A percentile compares a stretch with the other conserved stretches of the same genome.
phyloP scores from a whole-genome alignment of 2,888 invertebrate genomes.

The Eulithis testata region DNA sequence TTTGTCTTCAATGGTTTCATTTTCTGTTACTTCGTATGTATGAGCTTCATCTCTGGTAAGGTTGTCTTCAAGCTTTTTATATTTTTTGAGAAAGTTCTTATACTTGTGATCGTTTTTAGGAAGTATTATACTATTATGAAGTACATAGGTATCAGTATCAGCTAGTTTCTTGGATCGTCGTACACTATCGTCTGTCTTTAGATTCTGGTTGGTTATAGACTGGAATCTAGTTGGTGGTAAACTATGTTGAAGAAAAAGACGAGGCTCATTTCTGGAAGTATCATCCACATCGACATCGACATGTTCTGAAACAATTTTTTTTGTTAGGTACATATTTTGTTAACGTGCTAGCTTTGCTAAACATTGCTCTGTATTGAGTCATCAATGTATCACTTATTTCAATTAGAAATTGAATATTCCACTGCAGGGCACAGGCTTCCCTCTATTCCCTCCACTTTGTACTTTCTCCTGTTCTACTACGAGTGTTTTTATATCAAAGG shows the following conservation, averaged over 20 bases:
- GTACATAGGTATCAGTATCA: conserved; percentile 4
- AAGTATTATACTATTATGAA: not conserved
- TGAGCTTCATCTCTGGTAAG: conserved; percentile 12
- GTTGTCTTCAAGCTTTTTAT: conserved; percentile 8
- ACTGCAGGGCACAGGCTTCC: too few relatives aligned
- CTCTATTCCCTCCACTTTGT: too few relatives aligned
- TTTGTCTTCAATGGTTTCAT: conserved; percentile 31
- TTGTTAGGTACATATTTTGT: too few relatives aligned
- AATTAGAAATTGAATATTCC: too few relatives aligned
- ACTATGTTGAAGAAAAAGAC: not conserved
- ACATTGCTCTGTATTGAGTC: not conserved
- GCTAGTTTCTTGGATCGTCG: conserved; percentile 36
- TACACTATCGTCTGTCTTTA: conserved; percentile 3
- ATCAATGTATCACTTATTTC: too few relatives aligned
- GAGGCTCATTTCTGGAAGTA: not conserved
- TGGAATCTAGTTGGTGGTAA: not conserved
- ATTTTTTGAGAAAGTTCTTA: not conserved
- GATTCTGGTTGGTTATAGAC: not conserved
- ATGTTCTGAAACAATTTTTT: conserved; percentile 23
- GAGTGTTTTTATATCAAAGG: too few relatives aligned
- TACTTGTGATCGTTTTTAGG: not conserved
- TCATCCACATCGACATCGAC: not conserved
- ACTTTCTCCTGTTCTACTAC: too few relatives aligned
- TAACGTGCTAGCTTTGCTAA: not conserved
- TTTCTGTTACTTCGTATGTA: conserved; percentile 58